phyloP scores from a whole-genome alignment of 2,797 vertebrate genomes.

The Hyperoplus lanceolatus region DNA sequence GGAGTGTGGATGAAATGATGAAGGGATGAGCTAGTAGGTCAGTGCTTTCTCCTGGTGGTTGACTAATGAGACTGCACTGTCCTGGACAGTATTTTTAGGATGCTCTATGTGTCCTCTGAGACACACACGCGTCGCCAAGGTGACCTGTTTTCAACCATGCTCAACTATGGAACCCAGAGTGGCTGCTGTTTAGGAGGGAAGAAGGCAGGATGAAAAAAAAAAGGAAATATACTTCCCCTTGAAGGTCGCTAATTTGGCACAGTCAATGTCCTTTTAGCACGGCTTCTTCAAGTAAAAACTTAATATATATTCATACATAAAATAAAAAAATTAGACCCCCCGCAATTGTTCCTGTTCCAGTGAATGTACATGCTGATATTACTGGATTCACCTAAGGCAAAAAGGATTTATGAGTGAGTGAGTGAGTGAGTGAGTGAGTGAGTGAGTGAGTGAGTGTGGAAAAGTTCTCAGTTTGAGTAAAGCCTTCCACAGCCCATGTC shows the following conservation, averaged over 20 bases:
- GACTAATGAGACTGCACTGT: constrained; percentile 80
- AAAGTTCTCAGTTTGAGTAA: constrained; percentile 57
- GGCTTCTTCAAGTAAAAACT: constrained; percentile 68
- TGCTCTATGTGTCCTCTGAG: constrained; percentile 75
- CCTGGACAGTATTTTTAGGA: constrained; percentile 86
- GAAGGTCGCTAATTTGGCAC: constrained; percentile 80
- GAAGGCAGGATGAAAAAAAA: constrained; percentile 34
- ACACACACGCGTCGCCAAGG: constrained; percentile 74
- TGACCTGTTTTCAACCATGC: constrained; percentile 83
- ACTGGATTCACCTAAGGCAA: constrained; percentile 79
- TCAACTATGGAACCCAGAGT: constrained; percentile 72
- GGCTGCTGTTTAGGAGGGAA: constrained; percentile 57
- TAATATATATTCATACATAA: constrained; percentile 3
- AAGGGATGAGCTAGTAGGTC: constrained; percentile 70
- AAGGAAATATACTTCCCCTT: constrained; percentile 39
- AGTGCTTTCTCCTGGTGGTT: constrained; percentile 69
- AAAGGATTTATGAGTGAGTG: constrained; percentile 64
- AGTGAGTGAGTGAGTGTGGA: constrained; percentile 64
- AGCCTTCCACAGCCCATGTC: constrained; percentile 45
- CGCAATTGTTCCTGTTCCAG: constrained; percentile 49
- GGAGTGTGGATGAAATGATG: constrained; percentile 16
- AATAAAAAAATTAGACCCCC: constrained; percentile 14
- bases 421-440: constrained; percentile 45
- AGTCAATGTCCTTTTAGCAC: constrained; percentile 68
- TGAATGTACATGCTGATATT: constrained; percentile 76